These are phyloP conservation scores for Tangachromis dhanisi DNA, from an alignment of 2,113 vertebrate species.

Conservation along the genomic window DNA sequence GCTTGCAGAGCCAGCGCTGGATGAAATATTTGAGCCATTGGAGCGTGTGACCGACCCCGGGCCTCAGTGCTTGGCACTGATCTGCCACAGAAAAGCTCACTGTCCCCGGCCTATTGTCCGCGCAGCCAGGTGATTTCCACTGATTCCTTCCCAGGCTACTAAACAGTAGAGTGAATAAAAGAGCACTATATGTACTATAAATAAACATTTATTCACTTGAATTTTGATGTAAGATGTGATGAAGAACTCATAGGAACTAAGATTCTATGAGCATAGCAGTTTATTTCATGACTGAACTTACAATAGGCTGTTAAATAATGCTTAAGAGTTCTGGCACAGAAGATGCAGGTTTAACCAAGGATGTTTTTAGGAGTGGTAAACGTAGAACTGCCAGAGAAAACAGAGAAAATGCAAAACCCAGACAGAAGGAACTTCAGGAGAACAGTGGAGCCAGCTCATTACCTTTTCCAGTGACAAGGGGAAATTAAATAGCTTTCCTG, in stretches of 20 bases:
- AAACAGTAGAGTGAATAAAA: neutral
- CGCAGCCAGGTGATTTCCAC: slow-evolving; percentile 74
- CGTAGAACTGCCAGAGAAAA: neutral
- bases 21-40: slow-evolving; percentile 73
- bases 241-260: neutral
- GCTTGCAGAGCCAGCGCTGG: slow-evolving; percentile 66
- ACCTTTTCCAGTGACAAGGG: neutral
- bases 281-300: neutral
- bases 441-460: neutral
- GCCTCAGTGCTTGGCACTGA: slow-evolving; percentile 49
- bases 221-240: neutral
- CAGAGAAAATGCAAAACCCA: neutral
- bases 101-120: slow-evolving; percentile 74
- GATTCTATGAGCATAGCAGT: neutral
- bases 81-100: slow-evolving; percentile 69
- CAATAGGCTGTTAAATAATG: neutral
- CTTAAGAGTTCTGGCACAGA: neutral
- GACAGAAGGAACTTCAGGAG: neutral
- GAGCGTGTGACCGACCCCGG: neutral
- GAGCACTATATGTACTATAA: neutral
- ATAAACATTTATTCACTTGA: neutral
- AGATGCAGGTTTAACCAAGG: neutral
- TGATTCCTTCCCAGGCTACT: neutral
- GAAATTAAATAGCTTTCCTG: neutral
- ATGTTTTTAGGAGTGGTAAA: neutral